Conservation (phyloP, 2,888 invertebrate species). For the Chrysolina americana region DNA sequence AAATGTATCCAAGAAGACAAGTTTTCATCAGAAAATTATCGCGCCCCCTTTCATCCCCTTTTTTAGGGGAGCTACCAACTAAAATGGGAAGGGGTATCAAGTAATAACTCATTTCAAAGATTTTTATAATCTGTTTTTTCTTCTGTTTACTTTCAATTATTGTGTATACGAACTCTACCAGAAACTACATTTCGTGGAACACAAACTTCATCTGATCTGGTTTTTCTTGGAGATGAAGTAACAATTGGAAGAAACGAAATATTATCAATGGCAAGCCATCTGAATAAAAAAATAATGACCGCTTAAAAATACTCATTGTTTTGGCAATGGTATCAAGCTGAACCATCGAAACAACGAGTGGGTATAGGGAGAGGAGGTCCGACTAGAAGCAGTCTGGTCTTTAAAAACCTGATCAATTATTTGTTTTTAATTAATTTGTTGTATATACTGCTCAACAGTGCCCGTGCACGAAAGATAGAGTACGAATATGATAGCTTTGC, state of each 20-base stretch:
- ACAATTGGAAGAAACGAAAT: neutral
- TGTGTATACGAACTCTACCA: no score
- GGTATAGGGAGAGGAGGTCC: constrained; percentile 33
- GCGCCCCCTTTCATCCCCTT: no score
- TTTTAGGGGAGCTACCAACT: no score
- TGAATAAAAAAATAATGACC: neutral
- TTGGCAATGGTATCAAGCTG: constrained; percentile 47
- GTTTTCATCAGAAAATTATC: no score
- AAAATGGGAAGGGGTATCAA: no score
- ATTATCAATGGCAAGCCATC: no score
- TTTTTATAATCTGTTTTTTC: no score
- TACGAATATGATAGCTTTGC: no score
- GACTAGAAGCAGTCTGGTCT: constrained; percentile 32
- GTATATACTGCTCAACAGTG: constrained; percentile 25
- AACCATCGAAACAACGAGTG: constrained; percentile 41
- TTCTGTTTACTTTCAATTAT: no score
- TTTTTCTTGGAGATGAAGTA: neutral
- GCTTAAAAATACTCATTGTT: constrained; percentile 43
- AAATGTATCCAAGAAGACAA: no score
- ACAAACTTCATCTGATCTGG: neutral
- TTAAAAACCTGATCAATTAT: constrained; percentile 36
- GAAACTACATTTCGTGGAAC: no score
- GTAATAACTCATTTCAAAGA: no score
- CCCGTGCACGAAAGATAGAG: neutral
- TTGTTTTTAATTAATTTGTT: constrained; percentile 38